These are phyloP conservation scores for Ochropleura leucogaster DNA, from an alignment of 2,888 invertebrate species.

Conservation along the genomic window DNA sequence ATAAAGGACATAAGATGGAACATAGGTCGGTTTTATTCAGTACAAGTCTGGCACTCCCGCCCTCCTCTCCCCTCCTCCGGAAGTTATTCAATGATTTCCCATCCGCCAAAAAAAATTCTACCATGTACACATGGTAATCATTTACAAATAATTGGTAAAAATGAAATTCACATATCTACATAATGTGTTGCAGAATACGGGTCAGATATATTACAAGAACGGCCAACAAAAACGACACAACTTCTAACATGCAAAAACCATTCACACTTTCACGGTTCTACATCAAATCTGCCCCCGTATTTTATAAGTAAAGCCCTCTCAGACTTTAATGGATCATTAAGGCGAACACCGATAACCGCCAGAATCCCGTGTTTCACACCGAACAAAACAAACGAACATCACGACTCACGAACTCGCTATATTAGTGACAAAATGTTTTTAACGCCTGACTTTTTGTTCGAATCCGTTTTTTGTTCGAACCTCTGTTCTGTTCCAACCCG, in stretches of 20 bases:
- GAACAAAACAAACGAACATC: conserved; percentile 62
- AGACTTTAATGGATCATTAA: conserved; percentile 68
- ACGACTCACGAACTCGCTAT: conserved; percentile 69
- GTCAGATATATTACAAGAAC: neutral
- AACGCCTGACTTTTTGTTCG: conserved; percentile 72
- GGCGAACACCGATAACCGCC: conserved; percentile 65
- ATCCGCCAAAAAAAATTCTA: too few species aligned
- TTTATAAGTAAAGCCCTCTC: conserved; percentile 62
- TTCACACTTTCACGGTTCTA: conserved; percentile 55
- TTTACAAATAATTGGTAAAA: too few species aligned
- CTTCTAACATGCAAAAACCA: conserved; percentile 31
- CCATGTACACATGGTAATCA: too few species aligned
- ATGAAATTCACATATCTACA: too few species aligned
- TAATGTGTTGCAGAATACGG: too few species aligned
- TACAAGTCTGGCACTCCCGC: too few species aligned
- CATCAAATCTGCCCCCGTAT: conserved; percentile 53
- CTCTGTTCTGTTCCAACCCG: conserved; percentile 65
- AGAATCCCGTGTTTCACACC: conserved; percentile 68
- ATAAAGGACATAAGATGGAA: too few species aligned
- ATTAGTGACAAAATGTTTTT: conserved; percentile 84
- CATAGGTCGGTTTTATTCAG: too few species aligned
- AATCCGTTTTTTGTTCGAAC: conserved; percentile 41
- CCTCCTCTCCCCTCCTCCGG: too few species aligned
- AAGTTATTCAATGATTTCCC: too few species aligned
- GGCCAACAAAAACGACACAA: conserved; percentile 2